Conservation (phyloP, 2,888 invertebrate species). For the Nebria brevicollis region DNA sequence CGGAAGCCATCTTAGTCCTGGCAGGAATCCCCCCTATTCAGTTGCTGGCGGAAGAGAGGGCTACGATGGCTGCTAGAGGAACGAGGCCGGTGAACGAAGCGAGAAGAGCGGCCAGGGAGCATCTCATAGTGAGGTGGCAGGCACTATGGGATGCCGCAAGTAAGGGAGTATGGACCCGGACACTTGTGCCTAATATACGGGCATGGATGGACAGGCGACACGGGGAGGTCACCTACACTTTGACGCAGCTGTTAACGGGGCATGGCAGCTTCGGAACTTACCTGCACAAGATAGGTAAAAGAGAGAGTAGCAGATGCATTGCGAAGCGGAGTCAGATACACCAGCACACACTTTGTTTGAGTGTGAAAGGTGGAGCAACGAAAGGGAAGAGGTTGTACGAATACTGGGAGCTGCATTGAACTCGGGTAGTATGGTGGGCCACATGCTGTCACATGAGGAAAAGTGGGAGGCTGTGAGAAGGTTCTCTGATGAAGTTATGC, state of each 20-base stretch:
- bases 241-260: conserved; percentile 48
- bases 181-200: conserved; percentile 41
- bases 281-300: conserved; percentile 47
- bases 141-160: too few relatives aligned
- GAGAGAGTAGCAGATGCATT: conserved; percentile 33
- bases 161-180: conserved; percentile 42
- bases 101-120: neutral
- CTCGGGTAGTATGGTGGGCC: neutral
- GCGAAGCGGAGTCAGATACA: conserved; percentile 27
- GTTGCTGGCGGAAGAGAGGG: conserved; percentile 3
- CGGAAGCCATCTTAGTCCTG: conserved; percentile 11
- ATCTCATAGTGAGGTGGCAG: too few relatives aligned
- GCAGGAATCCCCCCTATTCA: conserved; percentile 18
- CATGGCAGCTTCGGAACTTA: conserved; percentile 49
- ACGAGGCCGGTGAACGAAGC: conserved; percentile 36
- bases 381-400: neutral
- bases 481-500: neutral
- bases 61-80: conserved; percentile 12
- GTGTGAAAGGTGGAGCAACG: conserved; percentile 38
- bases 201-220: conserved; percentile 30
- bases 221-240: conserved; percentile 34
- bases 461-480: conserved; percentile 14
- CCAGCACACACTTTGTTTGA: conserved; percentile 46
- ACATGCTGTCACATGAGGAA: conserved; percentile 10
- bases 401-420: neutral